Base-by-base conservation (phyloP, 23 tunicate genomes). In the Halocynthia aurantium region DNA sequence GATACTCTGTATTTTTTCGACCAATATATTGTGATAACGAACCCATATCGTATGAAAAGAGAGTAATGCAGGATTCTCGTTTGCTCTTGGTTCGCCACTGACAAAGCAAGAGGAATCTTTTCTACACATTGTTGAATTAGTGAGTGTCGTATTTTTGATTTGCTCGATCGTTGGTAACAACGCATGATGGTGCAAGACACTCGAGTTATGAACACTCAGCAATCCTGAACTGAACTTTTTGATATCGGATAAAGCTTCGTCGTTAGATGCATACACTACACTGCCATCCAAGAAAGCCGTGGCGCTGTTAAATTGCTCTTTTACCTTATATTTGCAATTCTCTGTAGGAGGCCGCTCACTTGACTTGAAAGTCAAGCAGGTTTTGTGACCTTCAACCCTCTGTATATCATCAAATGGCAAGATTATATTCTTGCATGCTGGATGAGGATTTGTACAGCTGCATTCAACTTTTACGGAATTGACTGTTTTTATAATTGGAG, bases 41-140 rank as follows among this genome's bases (percentile, higher is more conserved):
- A 85, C 77, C 76, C 79, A 74, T 31, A 86, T 51, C 6, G 98
- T 93, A 64, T 93, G 98, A 63, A 81, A 80, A 7, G 98, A 71
- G 9, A 63, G 50, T 75, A 93, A 84, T 10, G 77, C 98, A 51
- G 72, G 52, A 70, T 93, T 93, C 78, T 93, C 98, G 81, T 86
- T 86, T 4, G 61, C 87, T 64, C 98, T 64, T 12, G 57, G 52
- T 57, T 93, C 98, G 21, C 98, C 98, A 57, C 88, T 76, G 7
- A 89, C 96, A 53, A 62, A 84, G 78, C 96, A 89, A 55, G 88
- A 79, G 11, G 57, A 8, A 31, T 31, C 44, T 31, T 31, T 31
- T 31, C 44, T 31, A 31, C 44, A 31, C 44, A 31, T 31, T 4
- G 44, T 31, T 31, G 44, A 31, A 52, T 80, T 58, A 10, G 74